A percentile compares a stretch with the other conserved stretches of the same genome.
These are phyloP conservation scores for Platysternon megacephalum DNA, from an alignment of 2,113 vertebrate species.

Conservation along the genomic window DNA sequence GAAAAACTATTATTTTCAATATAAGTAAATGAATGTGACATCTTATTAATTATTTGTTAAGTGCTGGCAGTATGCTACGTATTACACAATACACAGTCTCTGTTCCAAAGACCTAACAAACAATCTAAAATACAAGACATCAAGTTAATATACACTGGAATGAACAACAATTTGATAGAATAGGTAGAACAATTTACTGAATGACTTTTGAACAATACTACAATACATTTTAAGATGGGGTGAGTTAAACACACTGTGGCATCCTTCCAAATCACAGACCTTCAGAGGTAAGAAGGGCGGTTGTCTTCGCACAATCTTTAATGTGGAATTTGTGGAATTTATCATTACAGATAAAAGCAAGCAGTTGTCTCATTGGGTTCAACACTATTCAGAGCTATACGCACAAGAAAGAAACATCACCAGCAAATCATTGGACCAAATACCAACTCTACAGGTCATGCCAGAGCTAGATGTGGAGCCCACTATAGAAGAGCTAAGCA, in stretches of 20 bases:
- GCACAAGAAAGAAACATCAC: too few species aligned
- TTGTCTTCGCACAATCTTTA: background rate
- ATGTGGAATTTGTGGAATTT: background rate
- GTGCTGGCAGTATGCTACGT: conserved; percentile 16
- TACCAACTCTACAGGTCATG: too few species aligned
- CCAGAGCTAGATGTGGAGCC: too few species aligned
- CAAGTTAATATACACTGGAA: background rate
- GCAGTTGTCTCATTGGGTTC: too few species aligned
- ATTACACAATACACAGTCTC: background rate
- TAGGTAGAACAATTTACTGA: conserved; percentile 3
- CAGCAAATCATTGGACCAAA: too few species aligned
- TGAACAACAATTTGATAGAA: background rate
- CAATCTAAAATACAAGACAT: background rate
- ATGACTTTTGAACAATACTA: background rate
- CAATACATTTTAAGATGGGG: background rate
- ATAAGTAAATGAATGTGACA: background rate
- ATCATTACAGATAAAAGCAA: too few species aligned
- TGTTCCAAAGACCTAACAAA: background rate
- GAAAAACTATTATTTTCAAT: background rate
- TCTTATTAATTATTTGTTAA: background rate
- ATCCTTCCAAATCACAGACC: background rate
- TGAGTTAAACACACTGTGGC: background rate
- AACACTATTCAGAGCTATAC: too few species aligned
- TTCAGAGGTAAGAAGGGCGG: background rate
- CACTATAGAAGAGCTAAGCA: too few species aligned